Base-by-base conservation (phyloP, 2,113 vertebrate species). In the Microcebus griseorufus region DNA sequence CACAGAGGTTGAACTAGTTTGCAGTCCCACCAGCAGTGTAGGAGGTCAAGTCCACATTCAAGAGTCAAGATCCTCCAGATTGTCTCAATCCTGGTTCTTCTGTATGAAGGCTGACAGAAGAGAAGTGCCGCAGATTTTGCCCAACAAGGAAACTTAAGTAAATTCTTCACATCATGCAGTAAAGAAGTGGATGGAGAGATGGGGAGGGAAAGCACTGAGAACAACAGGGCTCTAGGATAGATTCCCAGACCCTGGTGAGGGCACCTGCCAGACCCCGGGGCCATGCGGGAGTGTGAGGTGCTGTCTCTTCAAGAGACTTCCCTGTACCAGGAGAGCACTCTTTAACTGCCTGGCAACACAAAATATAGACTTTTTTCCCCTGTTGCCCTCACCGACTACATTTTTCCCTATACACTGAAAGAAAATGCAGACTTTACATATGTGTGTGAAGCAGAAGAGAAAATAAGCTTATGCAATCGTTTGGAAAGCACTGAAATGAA, bases 81-180 rank as follows among this genome's bases (percentile, higher is more conserved):
- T 39, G 82, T 45, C 58, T 82, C 10, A 3, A 32, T 69, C 27
- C 12, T 58, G 34, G 13, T 22, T 9, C 16, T 53, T 81, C 51
- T 37, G 6, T 25, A 12, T 39, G 16, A 89, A 9, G 8, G 2
- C 34, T 34, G 22, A 62, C 29, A 55, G 45, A 32, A 23, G 88
- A 51, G 23, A 62, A 34, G 29, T 39, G 1, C 0, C 29, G 9
- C 73, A 39, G 23, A 70, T 3, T 69, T n/a, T 65, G 13, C 37
- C 8, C 45, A 76, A 4, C 5, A 2, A 13, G 3, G 14, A 39
- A 32, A 7, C 18, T 51, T 48, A 53, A 34, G 13, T 23, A 34
- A 32, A 37, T 45, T 9, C 42, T 34, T 69, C 53, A 34, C 7
- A 18, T 11, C 4, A 0, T 12, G 6, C n/a, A 37, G 16, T 51